Percentiles rank a stretch among this genome's conserved stretches.
Evolutionary conservation across 2,888 invertebrate species (phyloP).

Genomic region (Diabrotica balteata): DNA sequence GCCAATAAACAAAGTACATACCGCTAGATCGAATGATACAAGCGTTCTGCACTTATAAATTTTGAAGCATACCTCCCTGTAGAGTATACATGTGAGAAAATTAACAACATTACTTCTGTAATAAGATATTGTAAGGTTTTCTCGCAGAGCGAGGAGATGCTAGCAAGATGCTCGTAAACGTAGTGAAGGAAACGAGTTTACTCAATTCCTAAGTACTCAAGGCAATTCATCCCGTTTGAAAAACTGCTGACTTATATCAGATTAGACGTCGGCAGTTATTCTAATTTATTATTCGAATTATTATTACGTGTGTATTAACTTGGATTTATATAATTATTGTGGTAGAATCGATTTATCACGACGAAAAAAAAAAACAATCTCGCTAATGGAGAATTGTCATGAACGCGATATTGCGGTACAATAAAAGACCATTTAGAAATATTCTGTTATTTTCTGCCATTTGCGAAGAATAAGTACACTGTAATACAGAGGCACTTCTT

Average conservation of each 20-base stretch:
- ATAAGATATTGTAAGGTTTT: conserved; percentile 52
- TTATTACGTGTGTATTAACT: conserved; percentile 46
- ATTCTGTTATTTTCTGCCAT: no score
- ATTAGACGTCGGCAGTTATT: conserved; percentile 34
- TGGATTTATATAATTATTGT: conserved; percentile 29
- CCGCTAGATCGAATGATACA: conserved; percentile 3
- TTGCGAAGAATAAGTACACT: no score
- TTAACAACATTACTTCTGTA: conserved; percentile 53
- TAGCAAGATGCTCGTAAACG: conserved; percentile 44
- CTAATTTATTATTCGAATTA: conserved; percentile 47
- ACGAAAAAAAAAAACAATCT: no score
- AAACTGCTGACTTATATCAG: conserved; percentile 44
- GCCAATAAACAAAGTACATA: not conserved
- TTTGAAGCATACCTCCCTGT: conserved; percentile 27
- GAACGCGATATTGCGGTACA: no score
- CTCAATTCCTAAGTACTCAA: conserved; percentile 43
- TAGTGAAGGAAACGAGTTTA: conserved; percentile 49
- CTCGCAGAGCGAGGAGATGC: conserved; percentile 43
- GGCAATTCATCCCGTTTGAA: conserved; percentile 47
- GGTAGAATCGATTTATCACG: not conserved
- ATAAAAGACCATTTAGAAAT: no score
- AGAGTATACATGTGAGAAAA: conserved; percentile 51
- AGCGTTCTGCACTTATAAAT: not conserved
- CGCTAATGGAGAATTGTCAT: no score
- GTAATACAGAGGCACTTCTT: no score